phyloP scores from a whole-genome alignment of 2,888 invertebrate genomes.

The Agrotis clavis region DNA sequence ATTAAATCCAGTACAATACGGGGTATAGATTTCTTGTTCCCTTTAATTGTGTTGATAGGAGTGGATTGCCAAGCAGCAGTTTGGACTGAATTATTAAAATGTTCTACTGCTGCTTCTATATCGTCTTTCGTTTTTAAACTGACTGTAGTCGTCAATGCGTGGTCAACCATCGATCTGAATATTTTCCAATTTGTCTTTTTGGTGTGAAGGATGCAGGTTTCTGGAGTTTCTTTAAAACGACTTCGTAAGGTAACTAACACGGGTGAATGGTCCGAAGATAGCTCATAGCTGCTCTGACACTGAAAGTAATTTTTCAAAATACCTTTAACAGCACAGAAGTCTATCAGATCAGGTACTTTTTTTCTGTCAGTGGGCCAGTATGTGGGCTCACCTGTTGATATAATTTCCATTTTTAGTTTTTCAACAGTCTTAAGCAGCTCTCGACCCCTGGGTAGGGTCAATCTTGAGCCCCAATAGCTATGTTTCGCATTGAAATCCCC shows the following conservation, averaged over 20 bases:
- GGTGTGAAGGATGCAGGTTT: not conserved
- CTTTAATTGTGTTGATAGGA: not conserved
- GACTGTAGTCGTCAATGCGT: not conserved
- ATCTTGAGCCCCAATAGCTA: not conserved
- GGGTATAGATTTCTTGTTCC: not conserved
- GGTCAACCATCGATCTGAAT: not conserved
- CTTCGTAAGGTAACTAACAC: not conserved
- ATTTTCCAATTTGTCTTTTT: slow-evolving; percentile 2
- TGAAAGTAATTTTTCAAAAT: slow-evolving; percentile 1
- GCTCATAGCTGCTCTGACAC: not conserved
- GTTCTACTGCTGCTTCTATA: not conserved
- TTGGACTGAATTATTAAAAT: slow-evolving; percentile 6
- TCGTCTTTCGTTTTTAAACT: slow-evolving; percentile 5
- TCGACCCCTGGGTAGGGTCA: not conserved
- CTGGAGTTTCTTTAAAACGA: not conserved
- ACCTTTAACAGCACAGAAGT: slow-evolving; percentile 1
- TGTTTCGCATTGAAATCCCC: not conserved
- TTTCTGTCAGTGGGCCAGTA: slow-evolving; percentile 1
- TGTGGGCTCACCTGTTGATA: not conserved
- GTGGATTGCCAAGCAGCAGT: slow-evolving; percentile 4
- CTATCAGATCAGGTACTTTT: not conserved
- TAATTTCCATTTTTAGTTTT: slow-evolving; percentile 2
- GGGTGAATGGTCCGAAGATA: not conserved
- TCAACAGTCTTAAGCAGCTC: not conserved
- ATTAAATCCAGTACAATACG: not conserved